phyloP scores from a whole-genome alignment of 2,888 invertebrate genomes.

The Drosophila maculinotata region DNA sequence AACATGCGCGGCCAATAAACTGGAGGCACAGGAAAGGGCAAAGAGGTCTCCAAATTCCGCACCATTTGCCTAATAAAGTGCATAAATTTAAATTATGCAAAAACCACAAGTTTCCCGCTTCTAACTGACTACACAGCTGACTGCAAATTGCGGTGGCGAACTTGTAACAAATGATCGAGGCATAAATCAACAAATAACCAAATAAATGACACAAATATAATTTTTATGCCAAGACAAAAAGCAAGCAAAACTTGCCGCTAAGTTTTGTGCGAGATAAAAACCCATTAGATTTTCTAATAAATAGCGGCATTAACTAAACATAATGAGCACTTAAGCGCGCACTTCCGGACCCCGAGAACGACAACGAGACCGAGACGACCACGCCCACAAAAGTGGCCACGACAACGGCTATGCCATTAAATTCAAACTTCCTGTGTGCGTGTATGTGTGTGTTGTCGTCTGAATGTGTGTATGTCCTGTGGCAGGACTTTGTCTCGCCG shows the following conservation, averaged over 20 bases:
- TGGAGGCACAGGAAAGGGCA: constrained; percentile 1
- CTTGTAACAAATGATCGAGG: constrained; percentile 56
- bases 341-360: constrained; percentile 61
- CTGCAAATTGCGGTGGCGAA: constrained; percentile 53
- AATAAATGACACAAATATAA: constrained; percentile 71
- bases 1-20: constrained; percentile 37
- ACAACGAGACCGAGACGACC: constrained; percentile 10
- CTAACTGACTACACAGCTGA: constrained; percentile 17
- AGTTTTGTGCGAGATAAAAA: constrained; percentile 60
- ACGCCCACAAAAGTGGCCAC: constrained; percentile 48
- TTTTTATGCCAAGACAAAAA: constrained; percentile 50
- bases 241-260: constrained; percentile 43
- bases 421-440: constrained; percentile 60
- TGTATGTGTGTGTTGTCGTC: constrained; percentile 22
- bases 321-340: constrained; percentile 78
- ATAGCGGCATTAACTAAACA: constrained; percentile 77
- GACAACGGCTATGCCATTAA: constrained; percentile 58
- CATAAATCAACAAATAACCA: constrained; percentile 70
- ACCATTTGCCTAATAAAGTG: constrained; percentile 61
- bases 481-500: constrained; percentile 49
- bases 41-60: constrained; percentile 32
- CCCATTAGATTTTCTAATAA: constrained; percentile 77
- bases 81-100: constrained; percentile 69
- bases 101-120: constrained; percentile 45
- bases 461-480: constrained; percentile 43